Evolutionary conservation across 2,888 invertebrate genomes (phyloP).

Genomic region (Luperina nickerlii): DNA sequence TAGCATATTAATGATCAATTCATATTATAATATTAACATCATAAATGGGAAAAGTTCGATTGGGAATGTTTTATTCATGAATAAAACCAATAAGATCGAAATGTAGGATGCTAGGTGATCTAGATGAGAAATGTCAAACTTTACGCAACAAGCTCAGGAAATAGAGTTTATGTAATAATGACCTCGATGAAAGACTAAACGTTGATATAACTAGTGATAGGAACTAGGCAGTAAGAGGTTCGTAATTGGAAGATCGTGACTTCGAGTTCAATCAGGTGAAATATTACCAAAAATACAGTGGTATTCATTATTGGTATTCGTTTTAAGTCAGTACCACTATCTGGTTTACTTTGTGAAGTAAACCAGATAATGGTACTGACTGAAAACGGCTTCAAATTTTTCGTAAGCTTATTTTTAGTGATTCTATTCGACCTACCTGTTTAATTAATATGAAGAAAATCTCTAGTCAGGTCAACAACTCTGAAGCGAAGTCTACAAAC

Average conservation of each 20-base stretch:
- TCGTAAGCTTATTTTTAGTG: neutral
- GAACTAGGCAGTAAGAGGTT: slow-evolving; percentile 24
- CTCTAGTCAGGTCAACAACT: neutral
- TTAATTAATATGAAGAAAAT: neutral
- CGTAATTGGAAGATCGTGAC: slow-evolving; percentile 23
- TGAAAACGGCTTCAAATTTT: neutral
- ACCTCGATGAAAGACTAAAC: slow-evolving; percentile 36
- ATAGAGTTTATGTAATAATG: slow-evolving; percentile 44
- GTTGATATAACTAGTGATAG: slow-evolving; percentile 43
- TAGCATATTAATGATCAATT: neutral
- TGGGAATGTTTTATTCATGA: neutral
- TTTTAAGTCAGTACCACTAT: too few relatives aligned
- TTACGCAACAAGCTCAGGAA: slow-evolving; percentile 48
- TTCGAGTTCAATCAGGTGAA: slow-evolving; percentile 16
- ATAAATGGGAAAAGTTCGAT: neutral
- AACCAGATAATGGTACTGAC: neutral
- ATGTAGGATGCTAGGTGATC: slow-evolving; percentile 21
- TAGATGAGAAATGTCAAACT: slow-evolving; percentile 41
- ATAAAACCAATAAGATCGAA: slow-evolving; percentile 9
- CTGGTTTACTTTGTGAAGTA: neutral
- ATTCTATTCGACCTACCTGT: neutral
- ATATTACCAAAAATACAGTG: neutral
- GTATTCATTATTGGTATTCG: too few relatives aligned
- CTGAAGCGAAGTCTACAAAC: neutral
- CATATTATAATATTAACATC: neutral